Percentiles rank a stretch among this genome's conserved stretches.
Evolutionary conservation across 1,140 invertebrate species (phyloP).

Genomic region (Leptonema lineaticorne): DNA sequence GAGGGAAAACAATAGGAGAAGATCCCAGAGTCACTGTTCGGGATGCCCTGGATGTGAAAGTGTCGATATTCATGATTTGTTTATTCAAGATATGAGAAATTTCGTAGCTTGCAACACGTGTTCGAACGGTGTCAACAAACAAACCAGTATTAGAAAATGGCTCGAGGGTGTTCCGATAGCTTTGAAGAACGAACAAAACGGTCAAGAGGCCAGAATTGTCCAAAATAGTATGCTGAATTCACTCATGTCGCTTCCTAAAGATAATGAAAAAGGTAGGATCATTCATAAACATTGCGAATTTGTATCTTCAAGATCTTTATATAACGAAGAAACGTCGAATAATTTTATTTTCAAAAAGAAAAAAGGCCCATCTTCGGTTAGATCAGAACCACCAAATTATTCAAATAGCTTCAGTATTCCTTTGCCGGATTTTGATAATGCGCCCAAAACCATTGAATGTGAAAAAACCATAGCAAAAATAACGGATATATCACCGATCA

Average conservation of each 20-base stretch:
- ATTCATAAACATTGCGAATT: conserved; percentile 44
- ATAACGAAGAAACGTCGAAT: conserved; percentile 36
- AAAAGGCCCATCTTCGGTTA: conserved; percentile 45
- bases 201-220: conserved; percentile 42
- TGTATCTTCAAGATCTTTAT: conserved; percentile 36
- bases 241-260: conserved; percentile 46
- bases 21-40: conserved; percentile 57
- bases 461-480: conserved; percentile 45
- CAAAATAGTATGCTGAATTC: conserved; percentile 46
- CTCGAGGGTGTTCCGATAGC: conserved; percentile 69
- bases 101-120: conserved; percentile 56
- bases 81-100: conserved; percentile 51
- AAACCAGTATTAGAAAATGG: conserved; percentile 74
- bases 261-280: conserved; percentile 40
- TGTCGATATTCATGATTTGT: conserved; percentile 46
- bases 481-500: conserved; percentile 46
- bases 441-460: conserved; percentile 36
- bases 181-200: conserved; percentile 36
- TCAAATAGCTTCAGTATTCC: conserved; percentile 51
- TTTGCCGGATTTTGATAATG: conserved; percentile 48
- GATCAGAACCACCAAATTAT: conserved; percentile 53
- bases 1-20: conserved; percentile 58
- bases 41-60: conserved; percentile 66
- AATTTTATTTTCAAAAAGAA: conserved; percentile 41
- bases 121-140: conserved; percentile 62